Percentiles rank a stretch among this genome's conserved stretches.
Evolutionary conservation across 1,140 invertebrate genomes (phyloP).

Genomic region (Scaptomyza pallida): DNA sequence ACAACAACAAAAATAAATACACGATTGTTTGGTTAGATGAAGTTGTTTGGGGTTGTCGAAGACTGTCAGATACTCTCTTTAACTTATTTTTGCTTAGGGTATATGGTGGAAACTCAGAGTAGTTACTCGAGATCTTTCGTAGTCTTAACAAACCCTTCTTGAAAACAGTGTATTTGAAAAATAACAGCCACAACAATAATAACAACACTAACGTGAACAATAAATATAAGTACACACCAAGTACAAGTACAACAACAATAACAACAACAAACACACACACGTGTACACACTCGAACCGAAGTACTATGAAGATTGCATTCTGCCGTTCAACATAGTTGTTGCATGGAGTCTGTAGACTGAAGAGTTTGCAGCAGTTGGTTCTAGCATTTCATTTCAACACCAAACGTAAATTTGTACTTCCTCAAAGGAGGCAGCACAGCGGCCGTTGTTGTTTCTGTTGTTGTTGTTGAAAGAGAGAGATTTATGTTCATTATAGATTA

Average conservation of each 20-base stretch:
- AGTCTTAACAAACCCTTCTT: background rate
- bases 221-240: conserved; percentile 31
- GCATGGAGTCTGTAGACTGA: background rate
- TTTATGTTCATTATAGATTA: conserved; percentile 83
- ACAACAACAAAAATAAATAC: conserved; percentile 2
- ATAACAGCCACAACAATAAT: conserved; percentile 39
- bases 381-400: conserved; percentile 81
- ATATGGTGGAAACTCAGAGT: no score
- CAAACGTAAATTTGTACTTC: conserved; percentile 82
- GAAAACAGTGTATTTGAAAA: conserved; percentile 24
- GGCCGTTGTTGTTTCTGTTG: conserved; percentile 14
- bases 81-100: no score
- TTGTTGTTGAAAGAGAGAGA: conserved; percentile 66
- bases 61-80: background rate
- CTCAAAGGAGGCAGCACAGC: conserved; percentile 59
- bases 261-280: conserved; percentile 13
- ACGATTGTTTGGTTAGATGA: conserved; percentile 27
- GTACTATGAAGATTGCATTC: conserved; percentile 29
- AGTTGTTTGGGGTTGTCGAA: no score
- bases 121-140: no score
- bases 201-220: conserved; percentile 28
- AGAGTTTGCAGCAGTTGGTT: conserved; percentile 20
- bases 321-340: background rate
- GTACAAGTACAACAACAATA: conserved; percentile 16
- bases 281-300: conserved; percentile 19